phyloP scores from a whole-genome alignment of 2,113 vertebrate genomes.

The Zonotrichia leucophrys region DNA sequence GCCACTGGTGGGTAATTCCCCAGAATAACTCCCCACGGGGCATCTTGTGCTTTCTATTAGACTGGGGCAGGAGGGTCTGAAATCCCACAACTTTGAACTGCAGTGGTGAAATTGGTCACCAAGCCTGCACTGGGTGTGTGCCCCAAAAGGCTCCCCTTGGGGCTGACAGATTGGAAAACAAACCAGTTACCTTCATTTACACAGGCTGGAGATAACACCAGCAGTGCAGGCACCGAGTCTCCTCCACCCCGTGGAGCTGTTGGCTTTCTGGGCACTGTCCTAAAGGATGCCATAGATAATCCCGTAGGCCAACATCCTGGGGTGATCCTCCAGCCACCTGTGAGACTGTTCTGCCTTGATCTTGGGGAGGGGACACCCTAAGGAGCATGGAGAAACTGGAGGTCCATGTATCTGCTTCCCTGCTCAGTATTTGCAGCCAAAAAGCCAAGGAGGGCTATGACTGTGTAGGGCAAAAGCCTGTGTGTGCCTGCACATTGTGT shows the following conservation, averaged over 20 bases:
- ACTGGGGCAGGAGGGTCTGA: neutral
- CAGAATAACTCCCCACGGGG: neutral
- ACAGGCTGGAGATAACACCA: neutral
- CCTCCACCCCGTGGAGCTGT: neutral
- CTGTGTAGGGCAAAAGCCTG: rapidly evolving
- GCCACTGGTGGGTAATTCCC: neutral
- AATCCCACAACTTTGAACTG: neutral
- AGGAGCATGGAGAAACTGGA: neutral
- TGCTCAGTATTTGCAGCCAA: neutral
- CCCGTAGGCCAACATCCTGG: neutral
- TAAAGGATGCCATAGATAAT: neutral
- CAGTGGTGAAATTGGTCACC: neutral
- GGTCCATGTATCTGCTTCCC: neutral
- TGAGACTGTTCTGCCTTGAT: neutral
- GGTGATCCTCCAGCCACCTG: neutral
- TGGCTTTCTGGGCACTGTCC: neutral
- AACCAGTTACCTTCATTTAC: neutral
- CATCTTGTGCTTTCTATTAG: neutral
- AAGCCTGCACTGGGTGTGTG: neutral
- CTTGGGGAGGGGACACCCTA: rapidly evolving
- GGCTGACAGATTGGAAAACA: neutral
- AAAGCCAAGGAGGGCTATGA: neutral
- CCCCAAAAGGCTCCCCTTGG: neutral
- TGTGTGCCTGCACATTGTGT: rapidly evolving
- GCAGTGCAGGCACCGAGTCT: rapidly evolving